Evolutionary conservation across 2,797 vertebrate genomes (phyloP).

Genomic region (Thunnus albacares): DNA sequence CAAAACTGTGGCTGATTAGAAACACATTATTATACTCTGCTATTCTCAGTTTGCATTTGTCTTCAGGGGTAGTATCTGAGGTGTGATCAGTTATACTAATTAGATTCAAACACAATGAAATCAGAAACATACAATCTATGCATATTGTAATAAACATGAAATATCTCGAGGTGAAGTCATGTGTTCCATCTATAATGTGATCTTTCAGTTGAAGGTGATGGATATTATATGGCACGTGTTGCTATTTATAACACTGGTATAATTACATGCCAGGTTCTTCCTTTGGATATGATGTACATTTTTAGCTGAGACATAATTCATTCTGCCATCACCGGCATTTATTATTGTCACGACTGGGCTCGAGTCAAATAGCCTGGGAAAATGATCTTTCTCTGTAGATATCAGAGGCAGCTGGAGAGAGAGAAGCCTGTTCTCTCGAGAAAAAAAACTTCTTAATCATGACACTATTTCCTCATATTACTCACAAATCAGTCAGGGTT

Average conservation of each 20-base stretch:
- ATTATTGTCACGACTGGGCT: conserved; percentile 71
- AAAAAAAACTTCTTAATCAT: conserved; percentile 24
- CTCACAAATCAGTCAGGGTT: conserved; percentile 39
- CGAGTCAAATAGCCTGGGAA: conserved; percentile 66
- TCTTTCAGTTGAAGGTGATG: conserved; percentile 61
- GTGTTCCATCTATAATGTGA: conserved; percentile 53
- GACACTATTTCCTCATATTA: conserved; percentile 36
- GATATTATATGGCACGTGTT: conserved; percentile 48
- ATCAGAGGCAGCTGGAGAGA: conserved; percentile 19
- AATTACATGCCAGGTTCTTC: conserved; percentile 78
- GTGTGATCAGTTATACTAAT: conserved; percentile 27
- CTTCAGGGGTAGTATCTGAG: conserved; percentile 1
- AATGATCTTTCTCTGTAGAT: conserved; percentile 61
- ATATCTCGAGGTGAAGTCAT: conserved; percentile 44
- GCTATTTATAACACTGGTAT: conserved; percentile 78
- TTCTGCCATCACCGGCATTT: conserved; percentile 68
- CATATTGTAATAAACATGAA: conserved; percentile 29
- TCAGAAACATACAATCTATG: conserved; percentile 23
- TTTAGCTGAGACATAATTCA: conserved; percentile 77
- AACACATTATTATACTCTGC: conserved; percentile 37
- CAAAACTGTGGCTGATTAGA: conserved; percentile 41
- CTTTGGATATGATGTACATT: conserved; percentile 74
- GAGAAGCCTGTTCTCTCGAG: not conserved
- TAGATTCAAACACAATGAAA: conserved; percentile 40
- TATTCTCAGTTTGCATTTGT: conserved; percentile 33